These are phyloP conservation scores for Chrysopilus asiliformis DNA, from an alignment of 2,888 invertebrate species.

Conservation along the genomic window DNA sequence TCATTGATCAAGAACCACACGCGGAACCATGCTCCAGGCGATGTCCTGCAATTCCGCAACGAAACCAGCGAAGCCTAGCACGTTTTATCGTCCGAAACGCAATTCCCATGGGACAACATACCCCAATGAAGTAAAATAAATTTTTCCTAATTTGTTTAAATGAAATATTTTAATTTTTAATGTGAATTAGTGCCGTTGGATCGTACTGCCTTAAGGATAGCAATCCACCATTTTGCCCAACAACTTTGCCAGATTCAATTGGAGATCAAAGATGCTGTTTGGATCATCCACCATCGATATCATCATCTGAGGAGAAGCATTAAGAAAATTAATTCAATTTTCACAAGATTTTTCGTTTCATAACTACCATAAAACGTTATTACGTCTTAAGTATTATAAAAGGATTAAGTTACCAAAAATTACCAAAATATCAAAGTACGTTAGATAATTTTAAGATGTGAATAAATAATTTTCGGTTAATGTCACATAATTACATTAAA, in stretches of 20 bases:
- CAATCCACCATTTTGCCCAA: constrained; percentile 58
- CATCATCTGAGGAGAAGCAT: too few relatives aligned
- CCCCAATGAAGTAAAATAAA: constrained; percentile 47
- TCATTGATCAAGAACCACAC: constrained; percentile 38
- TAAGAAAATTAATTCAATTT: too few relatives aligned
- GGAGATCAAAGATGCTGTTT: constrained; percentile 56
- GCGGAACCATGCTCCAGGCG: constrained; percentile 62
- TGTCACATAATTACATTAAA: too few relatives aligned
- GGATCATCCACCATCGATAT: constrained; percentile 12
- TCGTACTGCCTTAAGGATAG: constrained; percentile 54
- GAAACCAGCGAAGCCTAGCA: constrained; percentile 15
- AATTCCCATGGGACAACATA: constrained; percentile 56
- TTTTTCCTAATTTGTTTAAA: neutral
- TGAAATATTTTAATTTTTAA: constrained; percentile 4
- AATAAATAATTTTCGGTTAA: too few relatives aligned
- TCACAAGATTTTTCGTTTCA: too few relatives aligned
- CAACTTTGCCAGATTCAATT: constrained; percentile 32
- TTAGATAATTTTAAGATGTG: too few relatives aligned
- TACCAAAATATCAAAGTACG: too few relatives aligned
- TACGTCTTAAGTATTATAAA: too few relatives aligned
- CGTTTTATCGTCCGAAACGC: constrained; percentile 41
- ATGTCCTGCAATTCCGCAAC: constrained; percentile 45
- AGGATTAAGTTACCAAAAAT: too few relatives aligned
- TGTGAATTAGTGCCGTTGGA: constrained; percentile 43
- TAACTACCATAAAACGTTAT: too few relatives aligned